A percentile compares a stretch with the other conserved stretches of the same genome.
Evolutionary conservation across 2,113 vertebrate species (phyloP).

Genomic region (Talpa occidentalis): DNA sequence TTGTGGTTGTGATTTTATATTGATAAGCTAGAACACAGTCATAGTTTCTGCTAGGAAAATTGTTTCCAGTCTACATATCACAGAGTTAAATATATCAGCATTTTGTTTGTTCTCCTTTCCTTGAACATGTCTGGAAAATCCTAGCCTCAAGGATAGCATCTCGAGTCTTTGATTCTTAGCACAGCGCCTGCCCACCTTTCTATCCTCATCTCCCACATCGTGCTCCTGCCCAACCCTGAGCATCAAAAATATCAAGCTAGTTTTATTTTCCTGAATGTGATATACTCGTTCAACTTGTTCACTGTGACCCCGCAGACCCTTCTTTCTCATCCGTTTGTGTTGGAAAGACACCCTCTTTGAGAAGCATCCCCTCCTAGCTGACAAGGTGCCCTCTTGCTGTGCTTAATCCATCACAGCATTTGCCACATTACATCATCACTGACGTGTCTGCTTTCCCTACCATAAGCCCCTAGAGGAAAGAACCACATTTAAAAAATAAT

Average conservation of each 20-base stretch:
- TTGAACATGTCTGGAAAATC: constrained; percentile 60
- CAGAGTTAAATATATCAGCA: constrained; percentile 63
- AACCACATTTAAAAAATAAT: neutral
- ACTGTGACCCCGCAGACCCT: neutral
- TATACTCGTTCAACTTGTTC: neutral
- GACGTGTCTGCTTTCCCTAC: constrained; percentile 29
- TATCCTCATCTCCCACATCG: neutral
- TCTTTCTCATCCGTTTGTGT: neutral
- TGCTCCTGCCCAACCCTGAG: neutral
- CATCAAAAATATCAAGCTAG: neutral
- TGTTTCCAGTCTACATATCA: constrained; percentile 63
- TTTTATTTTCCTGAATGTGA: neutral
- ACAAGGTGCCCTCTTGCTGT: neutral
- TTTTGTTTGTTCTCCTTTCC: constrained; percentile 66
- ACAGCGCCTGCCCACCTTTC: neutral
- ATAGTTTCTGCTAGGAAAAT: constrained; percentile 77
- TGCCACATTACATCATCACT: neutral
- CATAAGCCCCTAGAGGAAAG: constrained; percentile 23
- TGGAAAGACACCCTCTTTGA: neutral
- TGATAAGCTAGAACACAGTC: constrained; percentile 73
- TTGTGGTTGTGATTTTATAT: constrained; percentile 73
- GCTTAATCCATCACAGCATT: neutral
- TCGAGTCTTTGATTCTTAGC: neutral
- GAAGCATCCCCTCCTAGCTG: neutral
- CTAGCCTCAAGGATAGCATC: neutral